Conservation (phyloP, 1,140 invertebrate genomes). For the Drosophila lowei region DNA sequence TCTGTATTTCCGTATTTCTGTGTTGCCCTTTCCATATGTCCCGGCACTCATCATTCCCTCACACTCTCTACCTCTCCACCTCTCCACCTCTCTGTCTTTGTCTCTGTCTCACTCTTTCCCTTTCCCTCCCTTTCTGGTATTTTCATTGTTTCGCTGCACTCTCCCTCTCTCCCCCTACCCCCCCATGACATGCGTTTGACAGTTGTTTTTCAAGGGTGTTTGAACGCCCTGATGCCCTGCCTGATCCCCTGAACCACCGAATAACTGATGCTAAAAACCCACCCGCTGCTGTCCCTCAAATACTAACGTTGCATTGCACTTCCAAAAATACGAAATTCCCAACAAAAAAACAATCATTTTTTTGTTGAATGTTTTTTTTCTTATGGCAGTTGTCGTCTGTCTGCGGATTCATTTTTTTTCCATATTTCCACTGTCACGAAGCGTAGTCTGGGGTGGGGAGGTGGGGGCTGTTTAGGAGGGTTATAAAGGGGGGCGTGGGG, state of each 20-base stretch:
- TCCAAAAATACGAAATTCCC: constrained; percentile 1
- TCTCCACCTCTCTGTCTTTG: no score
- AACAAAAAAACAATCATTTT: constrained; percentile 21
- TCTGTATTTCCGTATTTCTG: neutral
- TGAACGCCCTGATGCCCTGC: constrained; percentile 18
- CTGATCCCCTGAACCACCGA: constrained; percentile 22
- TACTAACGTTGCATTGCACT: constrained; percentile 32
- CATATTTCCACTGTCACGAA: constrained; percentile 23
- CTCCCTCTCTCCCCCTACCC: constrained; percentile 1
- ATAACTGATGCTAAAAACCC: constrained; percentile 17
- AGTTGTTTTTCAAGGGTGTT: constrained; percentile 76
- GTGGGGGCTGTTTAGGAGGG: constrained; percentile 2
- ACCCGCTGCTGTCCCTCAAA: constrained; percentile 28
- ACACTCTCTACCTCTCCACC: constrained; percentile 5
- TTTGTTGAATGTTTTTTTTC: constrained; percentile 18
- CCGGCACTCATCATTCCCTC: constrained; percentile 38
- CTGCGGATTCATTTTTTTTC: constrained; percentile 29
- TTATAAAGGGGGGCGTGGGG: no score
- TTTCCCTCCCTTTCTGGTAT: neutral
- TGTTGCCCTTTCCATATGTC: constrained; percentile 2
- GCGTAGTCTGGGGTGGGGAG: neutral
- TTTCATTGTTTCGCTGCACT: constrained; percentile 15
- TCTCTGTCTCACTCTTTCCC: constrained; percentile 9
- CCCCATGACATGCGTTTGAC: constrained; percentile 68
- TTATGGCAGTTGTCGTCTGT: constrained; percentile 45